Conservation (phyloP, 2,113 vertebrate genomes). For the Gymnorhina tibicen region DNA sequence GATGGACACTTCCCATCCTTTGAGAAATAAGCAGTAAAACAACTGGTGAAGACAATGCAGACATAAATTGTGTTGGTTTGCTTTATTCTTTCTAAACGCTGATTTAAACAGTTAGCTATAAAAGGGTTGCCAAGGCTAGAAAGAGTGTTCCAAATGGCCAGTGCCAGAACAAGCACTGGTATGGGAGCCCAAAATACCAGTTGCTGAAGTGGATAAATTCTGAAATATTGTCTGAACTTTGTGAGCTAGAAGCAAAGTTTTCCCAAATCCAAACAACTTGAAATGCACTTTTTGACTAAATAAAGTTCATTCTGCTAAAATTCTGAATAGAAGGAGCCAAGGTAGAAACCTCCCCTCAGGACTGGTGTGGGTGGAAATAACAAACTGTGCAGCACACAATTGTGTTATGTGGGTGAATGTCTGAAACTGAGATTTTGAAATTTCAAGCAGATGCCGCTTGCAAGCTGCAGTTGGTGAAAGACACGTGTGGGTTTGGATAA, state of each 20-base stretch:
- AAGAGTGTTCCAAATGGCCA: not conserved
- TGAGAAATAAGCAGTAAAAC: not conserved
- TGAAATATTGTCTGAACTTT: not conserved
- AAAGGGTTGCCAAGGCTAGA: not conserved
- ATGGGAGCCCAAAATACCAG: not conserved
- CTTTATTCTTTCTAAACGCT: not conserved
- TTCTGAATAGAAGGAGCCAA: not conserved
- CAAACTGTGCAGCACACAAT: not conserved
- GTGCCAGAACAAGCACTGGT: not conserved
- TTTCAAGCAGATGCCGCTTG: not conserved
- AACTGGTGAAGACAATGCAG: not conserved
- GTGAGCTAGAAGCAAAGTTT: not conserved
- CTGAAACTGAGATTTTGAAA: not conserved
- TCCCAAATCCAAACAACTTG: not conserved
- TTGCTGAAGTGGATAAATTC: not conserved
- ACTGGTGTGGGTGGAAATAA: not conserved
- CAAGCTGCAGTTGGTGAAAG: not conserved
- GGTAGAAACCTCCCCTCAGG: not conserved
- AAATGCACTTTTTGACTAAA: not conserved
- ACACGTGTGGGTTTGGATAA: not conserved
- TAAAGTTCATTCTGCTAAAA: not conserved
- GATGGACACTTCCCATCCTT: not conserved
- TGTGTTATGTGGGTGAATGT: not conserved
- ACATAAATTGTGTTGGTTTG: not conserved
- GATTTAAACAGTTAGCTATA: not conserved